A percentile compares a stretch with the other conserved stretches of the same genome.
phyloP scores from a whole-genome alignment of 2,113 vertebrate genomes.

The Acanthochromis polyacanthus region DNA sequence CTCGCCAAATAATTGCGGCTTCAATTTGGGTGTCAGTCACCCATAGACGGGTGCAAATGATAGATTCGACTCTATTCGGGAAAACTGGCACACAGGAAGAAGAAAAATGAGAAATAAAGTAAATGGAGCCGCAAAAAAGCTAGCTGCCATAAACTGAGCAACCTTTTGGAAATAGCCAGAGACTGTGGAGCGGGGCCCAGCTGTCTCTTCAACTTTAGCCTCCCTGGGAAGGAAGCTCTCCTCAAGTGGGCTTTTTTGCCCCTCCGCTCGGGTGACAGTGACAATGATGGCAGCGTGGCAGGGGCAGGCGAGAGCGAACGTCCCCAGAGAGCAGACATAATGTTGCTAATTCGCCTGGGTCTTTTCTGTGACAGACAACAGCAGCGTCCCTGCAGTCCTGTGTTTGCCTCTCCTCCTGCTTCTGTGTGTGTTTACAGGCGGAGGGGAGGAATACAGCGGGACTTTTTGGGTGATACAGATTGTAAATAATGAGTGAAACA shows the following conservation, averaged over 20 bases:
- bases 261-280: conserved; percentile 55
- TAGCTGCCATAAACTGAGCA: conserved; percentile 52
- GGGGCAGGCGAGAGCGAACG: conserved; percentile 36
- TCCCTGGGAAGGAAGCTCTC: conserved; percentile 34
- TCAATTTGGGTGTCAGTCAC: conserved; percentile 25
- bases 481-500: conserved; percentile 62
- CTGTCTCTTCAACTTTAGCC: conserved; percentile 66
- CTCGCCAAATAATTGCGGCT: conserved; percentile 7
- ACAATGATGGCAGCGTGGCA: conserved; percentile 57
- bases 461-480: conserved; percentile 51
- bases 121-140: conserved; percentile 24
- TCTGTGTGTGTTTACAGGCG: conserved; percentile 5
- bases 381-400: not conserved
- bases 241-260: conserved; percentile 52
- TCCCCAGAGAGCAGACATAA: conserved; percentile 56
- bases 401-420: not conserved
- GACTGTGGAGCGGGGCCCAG: conserved; percentile 46
- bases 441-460: not conserved
- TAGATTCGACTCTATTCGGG: conserved; percentile 14
- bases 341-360: conserved; percentile 44
- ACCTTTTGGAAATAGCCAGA: conserved; percentile 41
- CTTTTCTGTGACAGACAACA: conserved; percentile 15
- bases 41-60: not conserved
- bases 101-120: conserved; percentile 14
- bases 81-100: not conserved